A percentile compares a stretch with the other conserved stretches of the same genome.
These are phyloP conservation scores for Panthera leo DNA, from an alignment of 2,113 vertebrate genomes.

Conservation along the genomic window DNA sequence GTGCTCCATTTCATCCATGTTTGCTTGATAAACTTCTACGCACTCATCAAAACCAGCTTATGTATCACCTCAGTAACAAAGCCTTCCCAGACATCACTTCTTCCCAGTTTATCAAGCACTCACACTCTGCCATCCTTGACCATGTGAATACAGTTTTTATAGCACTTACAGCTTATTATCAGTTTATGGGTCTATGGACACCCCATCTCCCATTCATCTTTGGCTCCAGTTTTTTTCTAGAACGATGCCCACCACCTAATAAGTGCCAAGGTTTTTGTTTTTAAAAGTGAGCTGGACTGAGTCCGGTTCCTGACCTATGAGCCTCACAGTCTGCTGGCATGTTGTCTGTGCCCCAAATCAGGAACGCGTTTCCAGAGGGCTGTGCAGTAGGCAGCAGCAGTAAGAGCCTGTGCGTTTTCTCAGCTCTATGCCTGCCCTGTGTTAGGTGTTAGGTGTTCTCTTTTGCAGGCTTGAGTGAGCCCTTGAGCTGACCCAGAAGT, in stretches of 20 bases:
- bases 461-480: constrained; percentile 8
- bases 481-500: constrained; percentile 71
- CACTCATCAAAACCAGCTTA: background rate
- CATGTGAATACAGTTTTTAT: background rate
- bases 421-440: background rate
- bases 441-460: background rate
- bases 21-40: background rate
- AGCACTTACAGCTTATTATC: background rate
- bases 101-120: background rate
- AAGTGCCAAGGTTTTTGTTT: background rate
- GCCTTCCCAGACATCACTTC: background rate
- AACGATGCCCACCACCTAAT: background rate
- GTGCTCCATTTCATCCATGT: too few relatives aligned
- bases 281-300: background rate
- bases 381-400: background rate
- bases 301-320: background rate
- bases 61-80: background rate
- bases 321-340: background rate
- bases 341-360: background rate
- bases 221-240: background rate
- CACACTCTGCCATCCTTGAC: background rate
- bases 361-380: background rate
- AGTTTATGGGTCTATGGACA: background rate
- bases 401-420: background rate
- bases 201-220: background rate